Conservation (phyloP, 2,113 vertebrate species). For the Bostrychus sinensis region DNA sequence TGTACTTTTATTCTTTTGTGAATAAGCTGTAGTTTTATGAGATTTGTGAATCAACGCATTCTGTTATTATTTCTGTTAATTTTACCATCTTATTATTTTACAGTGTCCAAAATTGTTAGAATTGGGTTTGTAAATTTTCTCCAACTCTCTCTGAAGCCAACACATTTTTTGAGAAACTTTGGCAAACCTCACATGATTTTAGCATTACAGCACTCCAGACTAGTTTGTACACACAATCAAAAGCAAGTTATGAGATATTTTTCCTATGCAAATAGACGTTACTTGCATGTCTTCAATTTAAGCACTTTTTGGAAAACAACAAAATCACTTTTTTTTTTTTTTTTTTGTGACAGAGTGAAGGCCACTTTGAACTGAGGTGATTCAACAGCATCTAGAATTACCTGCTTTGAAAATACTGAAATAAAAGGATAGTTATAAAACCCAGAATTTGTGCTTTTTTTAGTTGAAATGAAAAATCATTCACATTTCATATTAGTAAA, state of each 20-base stretch:
- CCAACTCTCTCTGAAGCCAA: conserved; percentile 23
- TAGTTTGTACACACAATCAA: background rate
- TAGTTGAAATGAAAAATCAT: background rate
- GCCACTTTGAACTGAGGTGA: conserved; percentile 48
- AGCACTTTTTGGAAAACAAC: conserved; percentile 25
- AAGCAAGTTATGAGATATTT: background rate
- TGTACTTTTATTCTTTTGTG: background rate
- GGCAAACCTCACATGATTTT: conserved; percentile 28
- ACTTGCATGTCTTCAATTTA: conserved; percentile 7
- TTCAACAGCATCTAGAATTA: conserved; percentile 35
- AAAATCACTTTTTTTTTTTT: conserved; percentile 7
- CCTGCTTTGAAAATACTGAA: conserved; percentile 29
- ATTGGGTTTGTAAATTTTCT: conserved; percentile 13
- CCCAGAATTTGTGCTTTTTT: conserved; percentile 55
- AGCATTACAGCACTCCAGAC: background rate
- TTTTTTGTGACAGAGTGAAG: conserved; percentile 51
- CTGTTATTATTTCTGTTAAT: no score
- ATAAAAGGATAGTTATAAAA: conserved; percentile 7
- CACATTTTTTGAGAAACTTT: conserved; percentile 33
- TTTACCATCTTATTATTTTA: conserved; percentile 4
- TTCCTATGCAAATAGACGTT: background rate
- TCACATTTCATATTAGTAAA: background rate
- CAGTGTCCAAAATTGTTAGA: background rate
- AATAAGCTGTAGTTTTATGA: background rate
- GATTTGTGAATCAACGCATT: background rate